Evolutionary conservation across 2,797 vertebrate species (phyloP).

Genomic region (Lophotriccus pileatus): DNA sequence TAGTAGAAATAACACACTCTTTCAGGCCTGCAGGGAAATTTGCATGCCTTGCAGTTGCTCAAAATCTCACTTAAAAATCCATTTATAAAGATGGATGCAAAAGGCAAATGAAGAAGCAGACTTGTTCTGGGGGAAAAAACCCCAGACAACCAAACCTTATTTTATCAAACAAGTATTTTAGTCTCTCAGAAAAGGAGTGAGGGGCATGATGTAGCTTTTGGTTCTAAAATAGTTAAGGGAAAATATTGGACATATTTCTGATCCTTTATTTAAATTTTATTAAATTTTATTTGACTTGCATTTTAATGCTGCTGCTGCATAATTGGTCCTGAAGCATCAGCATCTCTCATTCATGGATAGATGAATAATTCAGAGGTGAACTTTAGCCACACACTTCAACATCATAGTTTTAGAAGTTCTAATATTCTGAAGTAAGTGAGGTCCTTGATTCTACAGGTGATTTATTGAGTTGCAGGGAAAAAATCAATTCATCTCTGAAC

Average conservation of each 20-base stretch:
- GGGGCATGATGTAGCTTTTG: not conserved
- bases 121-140: not conserved
- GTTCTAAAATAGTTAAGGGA: not conserved
- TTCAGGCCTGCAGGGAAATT: not conserved
- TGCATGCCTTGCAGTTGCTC: not conserved
- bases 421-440: not conserved
- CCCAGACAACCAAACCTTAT: not conserved
- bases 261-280: not conserved
- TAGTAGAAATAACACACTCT: not conserved
- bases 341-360: not conserved
- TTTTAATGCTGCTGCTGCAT: not conserved
- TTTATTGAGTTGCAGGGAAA: not conserved
- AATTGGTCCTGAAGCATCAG: not conserved
- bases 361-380: conserved; percentile 26
- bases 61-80: not conserved
- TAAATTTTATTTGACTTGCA: not conserved
- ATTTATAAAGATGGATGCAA: not conserved
- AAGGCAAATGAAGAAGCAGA: not conserved
- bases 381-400: not conserved
- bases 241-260: not conserved
- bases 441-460: not conserved
- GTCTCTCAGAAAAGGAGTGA: not conserved
- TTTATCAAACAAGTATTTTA: not conserved
- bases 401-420: not conserved
- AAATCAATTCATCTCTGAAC: not conserved